These are phyloP conservation scores for Coreius guichenoti DNA, from an alignment of 2,797 vertebrate species.

Conservation along the genomic window DNA sequence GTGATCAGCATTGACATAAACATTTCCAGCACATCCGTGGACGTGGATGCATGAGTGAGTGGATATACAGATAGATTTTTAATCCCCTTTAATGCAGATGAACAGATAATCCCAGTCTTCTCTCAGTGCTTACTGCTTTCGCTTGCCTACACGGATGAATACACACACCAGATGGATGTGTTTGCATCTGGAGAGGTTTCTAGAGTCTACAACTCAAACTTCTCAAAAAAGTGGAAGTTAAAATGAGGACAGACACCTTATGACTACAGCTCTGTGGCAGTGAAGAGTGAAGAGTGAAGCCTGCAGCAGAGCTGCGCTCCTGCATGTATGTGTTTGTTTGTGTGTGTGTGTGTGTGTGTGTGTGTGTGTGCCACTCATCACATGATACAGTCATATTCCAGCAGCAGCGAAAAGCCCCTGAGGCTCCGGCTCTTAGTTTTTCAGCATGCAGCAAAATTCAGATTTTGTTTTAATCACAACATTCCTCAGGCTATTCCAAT, in stretches of 20 bases:
- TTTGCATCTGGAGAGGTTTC: constrained; percentile 18
- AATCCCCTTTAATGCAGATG: constrained; percentile 73
- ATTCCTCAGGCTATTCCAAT: constrained; percentile 24
- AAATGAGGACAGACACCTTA: background rate
- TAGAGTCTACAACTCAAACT: constrained; percentile 3
- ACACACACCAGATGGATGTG: constrained; percentile 23
- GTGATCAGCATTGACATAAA: background rate
- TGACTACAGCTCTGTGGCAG: background rate
- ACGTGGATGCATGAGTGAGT: background rate
- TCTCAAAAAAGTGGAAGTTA: background rate
- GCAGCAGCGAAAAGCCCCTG: constrained; percentile 10
- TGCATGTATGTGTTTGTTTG: background rate
- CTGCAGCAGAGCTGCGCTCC: background rate
- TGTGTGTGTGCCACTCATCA: background rate
- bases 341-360: background rate
- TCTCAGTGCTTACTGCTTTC: constrained; percentile 69
- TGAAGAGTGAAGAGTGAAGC: too few species aligned
- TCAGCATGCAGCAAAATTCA: constrained; percentile 5
- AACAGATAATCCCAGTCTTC: constrained; percentile 74
- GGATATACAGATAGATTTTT: constrained; percentile 55
- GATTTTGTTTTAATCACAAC: constrained; percentile 27
- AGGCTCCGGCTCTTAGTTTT: background rate
- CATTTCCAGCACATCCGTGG: background rate
- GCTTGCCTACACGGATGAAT: background rate
- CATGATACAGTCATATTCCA: constrained; percentile 11